phyloP scores from a whole-genome alignment of 2,797 vertebrate species.

The Mormyrops boulengeri region DNA sequence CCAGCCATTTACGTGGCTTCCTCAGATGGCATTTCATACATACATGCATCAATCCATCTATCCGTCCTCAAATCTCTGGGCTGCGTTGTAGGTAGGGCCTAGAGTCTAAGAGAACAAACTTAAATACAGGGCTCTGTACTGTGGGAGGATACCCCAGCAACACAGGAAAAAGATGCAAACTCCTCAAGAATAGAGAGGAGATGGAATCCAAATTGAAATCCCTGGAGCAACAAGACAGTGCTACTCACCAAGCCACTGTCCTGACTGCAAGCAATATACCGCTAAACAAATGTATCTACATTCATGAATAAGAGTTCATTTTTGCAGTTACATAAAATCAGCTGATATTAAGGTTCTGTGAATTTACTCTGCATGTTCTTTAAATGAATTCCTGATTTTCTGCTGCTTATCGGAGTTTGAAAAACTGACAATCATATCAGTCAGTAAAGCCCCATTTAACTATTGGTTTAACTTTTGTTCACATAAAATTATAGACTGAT shows the following conservation, averaged over 20 bases:
- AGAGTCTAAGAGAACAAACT: neutral
- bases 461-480: neutral
- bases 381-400: neutral
- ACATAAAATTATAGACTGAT: neutral
- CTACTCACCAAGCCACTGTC: neutral
- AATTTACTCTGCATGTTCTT: neutral
- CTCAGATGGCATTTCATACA: neutral
- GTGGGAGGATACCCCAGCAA: neutral
- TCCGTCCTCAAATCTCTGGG: neutral
- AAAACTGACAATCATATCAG: neutral
- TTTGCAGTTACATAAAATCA: neutral
- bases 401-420: neutral
- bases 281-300: neutral
- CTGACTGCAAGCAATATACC: neutral
- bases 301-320: neutral
- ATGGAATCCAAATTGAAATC: neutral
- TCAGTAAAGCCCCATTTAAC: neutral
- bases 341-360: neutral
- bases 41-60: neutral
- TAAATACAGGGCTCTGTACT: neutral
- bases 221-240: neutral
- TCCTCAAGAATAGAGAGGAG: neutral
- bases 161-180: neutral
- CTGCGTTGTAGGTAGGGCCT: neutral
- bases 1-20: neutral